A percentile compares a stretch with the other conserved stretches of the same genome.
Conservation (phyloP, 2,113 vertebrate species). For the Polyodon spathula region DNA sequence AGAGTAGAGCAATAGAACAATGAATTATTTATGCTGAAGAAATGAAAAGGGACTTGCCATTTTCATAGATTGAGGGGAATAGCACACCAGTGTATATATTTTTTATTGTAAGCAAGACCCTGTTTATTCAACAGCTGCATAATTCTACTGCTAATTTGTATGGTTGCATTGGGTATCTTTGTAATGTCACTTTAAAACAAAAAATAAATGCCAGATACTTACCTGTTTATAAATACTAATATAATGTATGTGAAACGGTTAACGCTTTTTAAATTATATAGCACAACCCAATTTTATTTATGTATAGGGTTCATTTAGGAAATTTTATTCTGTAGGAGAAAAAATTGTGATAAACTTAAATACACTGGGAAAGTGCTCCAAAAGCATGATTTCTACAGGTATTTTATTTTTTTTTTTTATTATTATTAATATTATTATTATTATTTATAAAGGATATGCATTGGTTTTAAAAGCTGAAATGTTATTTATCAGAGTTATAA, state of each 20-base stretch:
- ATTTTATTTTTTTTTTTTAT: slow-evolving; percentile 2
- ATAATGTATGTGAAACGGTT: slow-evolving; percentile 11
- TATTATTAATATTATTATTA: no score
- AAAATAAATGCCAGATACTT: slow-evolving; percentile 5
- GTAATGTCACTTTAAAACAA: slow-evolving; percentile 1
- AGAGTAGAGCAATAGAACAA: background rate
- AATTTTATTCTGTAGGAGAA: background rate
- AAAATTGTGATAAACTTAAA: slow-evolving; percentile 1
- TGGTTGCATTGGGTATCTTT: slow-evolving; percentile 12
- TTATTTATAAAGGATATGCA: slow-evolving; percentile 2
- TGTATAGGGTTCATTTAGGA: background rate
- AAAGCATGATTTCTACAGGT: slow-evolving; percentile 6
- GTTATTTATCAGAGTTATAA: slow-evolving; percentile 31
- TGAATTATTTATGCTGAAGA: background rate
- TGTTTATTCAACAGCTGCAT: slow-evolving; percentile 8
- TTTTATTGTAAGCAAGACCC: slow-evolving; percentile 3
- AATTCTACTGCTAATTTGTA: slow-evolving; percentile 15
- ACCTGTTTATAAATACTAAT: slow-evolving; percentile 10
- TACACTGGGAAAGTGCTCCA: slow-evolving; percentile 10
- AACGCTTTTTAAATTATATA: slow-evolving; percentile 10
- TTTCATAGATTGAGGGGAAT: background rate
- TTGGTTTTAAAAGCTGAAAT: slow-evolving; percentile 9
- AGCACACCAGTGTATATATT: slow-evolving; percentile 13
- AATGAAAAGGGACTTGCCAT: background rate
- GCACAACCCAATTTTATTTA: slow-evolving; percentile 10